Evolutionary conservation across 2,113 vertebrate species (phyloP).

Genomic region (Cryptotis parvus): DNA sequence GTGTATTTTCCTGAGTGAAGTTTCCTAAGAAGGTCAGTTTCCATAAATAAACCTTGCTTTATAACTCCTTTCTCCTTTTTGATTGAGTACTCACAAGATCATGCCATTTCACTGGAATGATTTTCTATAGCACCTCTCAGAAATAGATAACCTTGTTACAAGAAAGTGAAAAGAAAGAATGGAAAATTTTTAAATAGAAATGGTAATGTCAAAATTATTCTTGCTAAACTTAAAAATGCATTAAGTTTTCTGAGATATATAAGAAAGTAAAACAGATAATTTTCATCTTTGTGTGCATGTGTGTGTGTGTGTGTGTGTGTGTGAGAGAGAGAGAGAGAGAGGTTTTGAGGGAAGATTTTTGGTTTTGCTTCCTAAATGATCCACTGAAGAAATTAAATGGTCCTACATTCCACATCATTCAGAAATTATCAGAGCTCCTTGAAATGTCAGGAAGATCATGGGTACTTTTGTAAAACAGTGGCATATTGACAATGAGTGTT

Average conservation of each 20-base stretch:
- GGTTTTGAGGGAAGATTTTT: neutral
- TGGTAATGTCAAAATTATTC: neutral
- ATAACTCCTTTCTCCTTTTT: constrained; percentile 59
- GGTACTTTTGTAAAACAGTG: constrained; percentile 14
- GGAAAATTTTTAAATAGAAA: neutral
- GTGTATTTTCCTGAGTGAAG: constrained; percentile 37
- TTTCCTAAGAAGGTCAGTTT: constrained; percentile 68
- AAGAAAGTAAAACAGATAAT: neutral
- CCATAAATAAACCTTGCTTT: constrained; percentile 70
- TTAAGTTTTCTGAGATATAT: neutral
- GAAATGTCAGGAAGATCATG: neutral
- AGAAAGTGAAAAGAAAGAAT: neutral
- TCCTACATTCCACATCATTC: neutral
- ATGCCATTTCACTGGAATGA: neutral
- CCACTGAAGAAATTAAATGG: neutral
- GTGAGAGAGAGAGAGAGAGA: neutral
- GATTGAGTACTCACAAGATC: constrained; percentile 18
- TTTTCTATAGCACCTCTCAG: neutral
- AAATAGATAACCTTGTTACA: neutral
- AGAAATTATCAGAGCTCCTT: constrained; percentile 47
- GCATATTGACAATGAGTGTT: neutral
- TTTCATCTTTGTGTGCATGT: neutral
- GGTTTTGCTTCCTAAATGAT: neutral
- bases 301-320: neutral
- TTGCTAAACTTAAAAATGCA: neutral